These are phyloP conservation scores for Linnaemya vulpina DNA, from an alignment of 2,888 invertebrate genomes.

Conservation along the genomic window DNA sequence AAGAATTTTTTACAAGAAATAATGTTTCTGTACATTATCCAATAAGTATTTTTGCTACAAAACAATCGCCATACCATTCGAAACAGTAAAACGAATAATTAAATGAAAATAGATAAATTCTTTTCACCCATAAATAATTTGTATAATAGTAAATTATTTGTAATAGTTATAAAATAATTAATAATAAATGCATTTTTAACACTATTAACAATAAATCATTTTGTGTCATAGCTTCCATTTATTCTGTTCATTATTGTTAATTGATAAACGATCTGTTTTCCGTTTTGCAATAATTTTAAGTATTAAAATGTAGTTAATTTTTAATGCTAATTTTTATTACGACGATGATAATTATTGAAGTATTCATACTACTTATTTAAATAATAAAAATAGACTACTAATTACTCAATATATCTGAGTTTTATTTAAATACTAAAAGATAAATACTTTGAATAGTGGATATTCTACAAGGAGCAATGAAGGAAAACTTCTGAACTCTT, in stretches of 20 bases:
- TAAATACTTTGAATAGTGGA: neutral
- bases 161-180: conserved; percentile 31
- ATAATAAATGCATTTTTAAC: conserved; percentile 29
- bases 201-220: conserved; percentile 39
- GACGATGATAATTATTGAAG: conserved; percentile 45
- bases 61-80: conserved; percentile 12
- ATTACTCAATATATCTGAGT: conserved; percentile 24
- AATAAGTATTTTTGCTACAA: conserved; percentile 18
- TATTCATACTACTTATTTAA: conserved; percentile 51
- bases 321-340: conserved; percentile 55
- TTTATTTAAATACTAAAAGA: conserved; percentile 8
- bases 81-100: conserved; percentile 2
- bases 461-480: neutral
- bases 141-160: conserved; percentile 51
- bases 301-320: conserved; percentile 64
- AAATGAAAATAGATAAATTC: conserved; percentile 22
- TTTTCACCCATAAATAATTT: conserved; percentile 43
- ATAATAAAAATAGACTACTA: conserved; percentile 47
- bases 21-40: conserved; percentile 15
- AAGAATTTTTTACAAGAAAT: conserved; percentile 22
- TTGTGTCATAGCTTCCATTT: conserved; percentile 66
- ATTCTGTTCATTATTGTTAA: conserved; percentile 50
- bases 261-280: conserved; percentile 26
- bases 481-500: no score
- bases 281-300: conserved; percentile 51